phyloP scores from a whole-genome alignment of 1,140 invertebrate genomes.

The Amphibalanus amphitrite region DNA sequence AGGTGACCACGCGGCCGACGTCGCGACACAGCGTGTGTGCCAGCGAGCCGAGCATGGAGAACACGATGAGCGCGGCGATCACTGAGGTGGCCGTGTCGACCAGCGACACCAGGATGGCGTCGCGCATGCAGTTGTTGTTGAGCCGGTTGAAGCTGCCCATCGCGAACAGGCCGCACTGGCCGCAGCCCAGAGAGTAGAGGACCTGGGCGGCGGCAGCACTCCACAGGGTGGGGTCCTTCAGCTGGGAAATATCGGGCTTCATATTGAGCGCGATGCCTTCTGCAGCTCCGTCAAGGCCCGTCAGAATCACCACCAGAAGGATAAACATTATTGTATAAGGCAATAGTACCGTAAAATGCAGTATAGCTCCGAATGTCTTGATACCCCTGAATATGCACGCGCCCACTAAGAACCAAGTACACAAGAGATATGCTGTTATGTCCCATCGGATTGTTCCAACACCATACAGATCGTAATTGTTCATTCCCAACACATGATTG shows the following conservation, averaged over 20 bases:
- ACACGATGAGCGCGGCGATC: slow-evolving; percentile 56
- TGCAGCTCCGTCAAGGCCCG: slow-evolving; percentile 15
- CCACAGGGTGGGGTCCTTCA: slow-evolving; percentile 26
- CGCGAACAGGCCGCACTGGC: slow-evolving; percentile 11
- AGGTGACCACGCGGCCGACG: slow-evolving; percentile 43
- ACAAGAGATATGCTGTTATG: not conserved
- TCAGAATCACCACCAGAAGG: not conserved
- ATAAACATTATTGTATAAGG: not conserved
- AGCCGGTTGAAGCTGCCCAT: slow-evolving; percentile 3
- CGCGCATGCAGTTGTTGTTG: slow-evolving; percentile 18
- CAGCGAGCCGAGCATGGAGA: slow-evolving; percentile 56
- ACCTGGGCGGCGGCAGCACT: slow-evolving; percentile 23
- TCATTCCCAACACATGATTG: not conserved
- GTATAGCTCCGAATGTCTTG: not conserved
- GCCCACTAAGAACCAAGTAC: not conserved
- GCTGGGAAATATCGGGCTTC: slow-evolving; percentile 19
- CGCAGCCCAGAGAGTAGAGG: slow-evolving; percentile 25
- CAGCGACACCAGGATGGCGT: slow-evolving; percentile 27
- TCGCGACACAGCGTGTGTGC: slow-evolving; percentile 47
- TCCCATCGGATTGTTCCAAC: not conserved
- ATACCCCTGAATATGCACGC: not conserved
- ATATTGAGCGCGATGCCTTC: slow-evolving; percentile 18
- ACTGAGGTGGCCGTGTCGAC: slow-evolving; percentile 31
- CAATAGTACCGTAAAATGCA: not conserved
- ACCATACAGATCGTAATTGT: not conserved